Evolutionary conservation across 2,113 vertebrate genomes (phyloP), one percentile per base, ranked within the genome.

Genomic region (Lates calcarifer): DNA sequence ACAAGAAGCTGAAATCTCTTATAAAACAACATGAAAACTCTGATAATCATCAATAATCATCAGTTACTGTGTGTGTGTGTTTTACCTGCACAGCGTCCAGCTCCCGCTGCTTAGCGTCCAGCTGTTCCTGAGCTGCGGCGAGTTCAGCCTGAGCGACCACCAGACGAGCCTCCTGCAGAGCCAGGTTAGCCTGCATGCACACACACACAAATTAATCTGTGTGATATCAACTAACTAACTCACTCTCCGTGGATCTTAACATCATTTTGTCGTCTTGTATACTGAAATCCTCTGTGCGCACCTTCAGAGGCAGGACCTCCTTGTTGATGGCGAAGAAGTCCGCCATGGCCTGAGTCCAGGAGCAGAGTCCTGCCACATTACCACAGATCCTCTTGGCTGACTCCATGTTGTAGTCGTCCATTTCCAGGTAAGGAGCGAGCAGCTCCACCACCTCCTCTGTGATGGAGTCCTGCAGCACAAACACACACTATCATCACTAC

Each of bases 261-360:
- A 20, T 47, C 45, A 49, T 9, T 22, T 22, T 49, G 47, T 10
- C 2, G 8, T 49, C 47, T n/a, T 0, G 8, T 9, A 22, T 22
- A 10, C 9, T 18, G 20, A 18, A 20, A 20, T n/a, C 20, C 47
- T 49, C 20, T 18, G 17, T 18, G 15, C 2, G 58, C 87, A 96
- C 96, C 96, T 97, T 97, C 41, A 97, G 93, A n/a, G 96, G 96
- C 83, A 97, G 94, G 60, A 96, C 95, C 89, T 96, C 96, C 89
- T 96, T 96, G 91, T 97, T 97, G 89, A 97, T 96, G 74, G 92
- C n/a, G 3, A 94, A 96, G 90, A 97, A 97, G 81, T 95, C 95
- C 45, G 79, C 95, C 96, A 97, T 97, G 73, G 96, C 95, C 88
- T 95, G 92, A 8, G 96, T 97, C 96, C 96, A 97, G 56, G 96